Percentiles rank a stretch among this genome's conserved stretches.
These are phyloP conservation scores for Hippocampus guttulatus DNA, from an alignment of 2,113 vertebrate species.

Conservation along the genomic window DNA sequence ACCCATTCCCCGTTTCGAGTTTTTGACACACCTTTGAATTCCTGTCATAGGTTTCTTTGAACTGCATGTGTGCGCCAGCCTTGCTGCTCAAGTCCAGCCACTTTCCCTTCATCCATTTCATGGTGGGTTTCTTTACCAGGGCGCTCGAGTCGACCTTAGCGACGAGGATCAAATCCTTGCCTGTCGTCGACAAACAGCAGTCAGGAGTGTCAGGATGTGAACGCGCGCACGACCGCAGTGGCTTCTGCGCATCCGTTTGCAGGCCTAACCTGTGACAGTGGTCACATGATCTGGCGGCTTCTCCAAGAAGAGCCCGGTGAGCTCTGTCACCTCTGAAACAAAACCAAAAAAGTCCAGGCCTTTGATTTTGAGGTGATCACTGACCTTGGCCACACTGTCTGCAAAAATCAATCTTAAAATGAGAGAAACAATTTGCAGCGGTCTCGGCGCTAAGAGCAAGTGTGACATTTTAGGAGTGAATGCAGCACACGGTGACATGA, in stretches of 20 bases:
- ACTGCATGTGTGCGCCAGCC: conserved; percentile 80
- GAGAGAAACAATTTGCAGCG: conserved; percentile 46
- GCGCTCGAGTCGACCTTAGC: conserved; percentile 77
- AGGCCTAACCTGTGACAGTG: conserved; percentile 63
- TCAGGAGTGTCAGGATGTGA: neutral
- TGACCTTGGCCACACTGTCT: too few species aligned
- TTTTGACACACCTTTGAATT: conserved; percentile 72
- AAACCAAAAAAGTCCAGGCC: neutral
- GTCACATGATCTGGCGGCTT: conserved; percentile 57
- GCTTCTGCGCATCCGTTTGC: neutral
- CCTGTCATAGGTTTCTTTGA: conserved; percentile 81
- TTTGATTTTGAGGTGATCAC: neutral
- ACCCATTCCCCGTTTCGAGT: neutral
- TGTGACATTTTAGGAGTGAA: neutral
- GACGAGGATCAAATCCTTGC: conserved; percentile 59
- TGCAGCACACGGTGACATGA: conserved; percentile 37
- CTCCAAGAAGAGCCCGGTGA: conserved; percentile 74
- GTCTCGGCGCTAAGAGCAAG: conserved; percentile 16
- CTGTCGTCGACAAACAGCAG: conserved; percentile 53
- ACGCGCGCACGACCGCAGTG: neutral
- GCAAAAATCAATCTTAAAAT: too few species aligned
- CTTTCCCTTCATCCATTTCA: conserved; percentile 91
- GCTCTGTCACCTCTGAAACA: conserved; percentile 59
- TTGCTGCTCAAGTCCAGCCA: conserved; percentile 86
- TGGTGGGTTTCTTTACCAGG: conserved; percentile 70